Percentiles rank a stretch among this genome's conserved stretches.
Conservation (phyloP, 2,113 vertebrate genomes). For the Jacana jacana region DNA sequence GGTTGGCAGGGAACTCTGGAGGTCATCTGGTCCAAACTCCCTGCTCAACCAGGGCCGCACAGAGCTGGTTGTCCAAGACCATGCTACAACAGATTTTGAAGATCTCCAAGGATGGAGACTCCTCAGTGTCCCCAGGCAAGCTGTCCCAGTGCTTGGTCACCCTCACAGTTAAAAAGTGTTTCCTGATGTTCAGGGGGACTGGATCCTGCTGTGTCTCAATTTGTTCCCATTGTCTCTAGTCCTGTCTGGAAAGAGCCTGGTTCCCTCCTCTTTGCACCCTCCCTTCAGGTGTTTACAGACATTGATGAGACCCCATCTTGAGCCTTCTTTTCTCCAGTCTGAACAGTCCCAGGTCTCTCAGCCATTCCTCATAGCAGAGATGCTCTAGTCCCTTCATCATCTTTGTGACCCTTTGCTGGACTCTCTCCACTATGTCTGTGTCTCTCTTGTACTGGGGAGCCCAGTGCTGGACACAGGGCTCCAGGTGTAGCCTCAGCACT, state of each 20-base stretch:
- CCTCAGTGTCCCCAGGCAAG: neutral
- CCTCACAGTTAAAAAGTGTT: neutral
- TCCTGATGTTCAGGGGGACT: neutral
- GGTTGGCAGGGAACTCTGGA: neutral
- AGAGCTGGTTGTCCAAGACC: neutral
- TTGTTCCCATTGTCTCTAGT: neutral
- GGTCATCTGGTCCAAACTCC: neutral
- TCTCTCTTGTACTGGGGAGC: neutral
- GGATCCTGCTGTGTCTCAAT: neutral
- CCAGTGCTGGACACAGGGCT: neutral
- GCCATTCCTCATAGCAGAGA: neutral
- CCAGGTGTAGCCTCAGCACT: neutral
- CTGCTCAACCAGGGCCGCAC: neutral
- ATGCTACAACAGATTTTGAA: accelerated
- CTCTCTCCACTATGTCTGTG: no score
- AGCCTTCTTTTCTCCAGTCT: neutral
- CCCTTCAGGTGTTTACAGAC: neutral
- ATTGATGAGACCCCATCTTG: accelerated
- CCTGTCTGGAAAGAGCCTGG: neutral
- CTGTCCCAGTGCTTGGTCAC: neutral
- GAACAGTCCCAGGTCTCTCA: neutral
- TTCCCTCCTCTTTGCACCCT: neutral
- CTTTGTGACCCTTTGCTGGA: no score
- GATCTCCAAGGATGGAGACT: neutral
- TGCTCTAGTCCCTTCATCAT: neutral